Base-by-base conservation (phyloP, 2,888 invertebrate species). In the Malthinus seriepunctatus region DNA sequence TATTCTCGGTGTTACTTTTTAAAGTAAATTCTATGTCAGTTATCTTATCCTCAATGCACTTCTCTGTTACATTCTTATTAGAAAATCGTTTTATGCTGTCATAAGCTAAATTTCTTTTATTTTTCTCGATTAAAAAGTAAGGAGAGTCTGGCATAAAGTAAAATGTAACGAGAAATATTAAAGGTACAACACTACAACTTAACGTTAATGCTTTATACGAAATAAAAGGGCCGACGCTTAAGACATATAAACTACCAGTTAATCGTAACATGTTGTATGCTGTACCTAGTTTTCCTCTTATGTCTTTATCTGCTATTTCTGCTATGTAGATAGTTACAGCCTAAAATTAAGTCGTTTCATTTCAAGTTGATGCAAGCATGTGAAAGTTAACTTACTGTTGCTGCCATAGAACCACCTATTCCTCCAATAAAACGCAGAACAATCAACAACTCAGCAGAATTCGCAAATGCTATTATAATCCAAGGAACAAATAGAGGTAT, bases 351-450 rank as follows among this genome's bases (percentile, higher is more conserved):
- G n/a, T 23, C 23, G 23, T 23, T n/a, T n/a, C n/a, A n/a, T n/a
- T n/a, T n/a, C n/a, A n/a, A n/a, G n/a, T n/a, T n/a, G n/a, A n/a
- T n/a, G n/a, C n/a, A n/a, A n/a, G n/a, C n/a, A n/a, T n/a, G n/a
- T n/a, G 7, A n/a, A 55, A 9, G 15, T 38, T 23, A 51, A 56
- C 56, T 67, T 60, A 67, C 69, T 12, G 62, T 58, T 39, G 55
- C 48, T 10, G 63, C 54, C 1, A 90, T 88, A 15, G 91, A 91
- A 39, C 86, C 86, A 11, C 88, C 86, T 6, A 88, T 69, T 33
- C 91, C 91, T 5, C 84, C 84, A 32, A 90, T 79, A 47, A 88
- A 83, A 51, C 88, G 78, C 0, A 86, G 87, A 0, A 81, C 76
- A 65, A 84, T 83, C 5, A 88, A 78, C 82, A 86, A 83, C 0